Base-by-base conservation (phyloP, 2,113 vertebrate genomes). In the Microtus oregoni region DNA sequence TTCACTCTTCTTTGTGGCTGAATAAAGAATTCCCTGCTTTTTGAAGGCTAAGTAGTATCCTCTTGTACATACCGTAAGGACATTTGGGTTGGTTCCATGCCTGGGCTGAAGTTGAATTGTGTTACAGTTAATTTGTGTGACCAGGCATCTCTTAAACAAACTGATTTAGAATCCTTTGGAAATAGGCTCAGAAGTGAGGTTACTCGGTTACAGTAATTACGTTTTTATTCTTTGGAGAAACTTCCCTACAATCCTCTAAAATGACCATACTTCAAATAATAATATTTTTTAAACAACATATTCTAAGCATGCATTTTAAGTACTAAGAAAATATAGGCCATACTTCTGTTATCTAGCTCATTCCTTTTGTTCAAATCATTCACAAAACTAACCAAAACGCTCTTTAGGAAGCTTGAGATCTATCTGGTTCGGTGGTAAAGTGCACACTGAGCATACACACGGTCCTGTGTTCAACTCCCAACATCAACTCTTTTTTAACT, bases 361-460 rank as follows among this genome's bases (percentile, higher is more conserved):
- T 55, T 87, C 89, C 30, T 75, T 92, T 89, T 13, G 88, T 65
- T 15, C 41, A 89, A 89, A 44, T 68, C 47, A 83, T 77, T 92
- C 73, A 79, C 11, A 70, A 85, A 85, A 88, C 32, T 61, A 44
- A 83, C 67, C 89, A 65, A 94, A 96, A 96, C 44, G 41, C 24
- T 90, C 75, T 32, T 35, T 22, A 72, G 68, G 26, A 61, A 38
- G 1, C 35, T 35, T 32, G 73, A 28, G 10, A 11, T 47, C 38
- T 70, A 4, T 22, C 38, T 58, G 50, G 30, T 12, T n/a, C 22
- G 52, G 22, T 38, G 44, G 10, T 30, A 20, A 24, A 52, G 61
- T 22, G 3, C 30, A 35, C 4, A 1, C n/a, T 77, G 8, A 61
- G 19, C 5, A 10, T 1, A 6, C 20, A 70, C 52, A 14, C 7